Base-by-base conservation (phyloP, 2,888 invertebrate genomes). In the Drosophila paranaensis region DNA sequence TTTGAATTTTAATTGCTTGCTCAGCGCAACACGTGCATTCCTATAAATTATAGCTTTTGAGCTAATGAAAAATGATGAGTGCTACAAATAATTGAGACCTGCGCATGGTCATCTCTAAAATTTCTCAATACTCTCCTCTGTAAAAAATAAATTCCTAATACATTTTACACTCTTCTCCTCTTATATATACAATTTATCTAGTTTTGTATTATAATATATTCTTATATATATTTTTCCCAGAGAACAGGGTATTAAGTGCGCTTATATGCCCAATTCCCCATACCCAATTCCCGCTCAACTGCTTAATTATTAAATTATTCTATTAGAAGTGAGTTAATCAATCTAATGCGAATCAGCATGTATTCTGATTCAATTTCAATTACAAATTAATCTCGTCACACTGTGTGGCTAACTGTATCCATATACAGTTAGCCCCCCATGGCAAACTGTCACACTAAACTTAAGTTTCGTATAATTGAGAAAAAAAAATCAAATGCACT, bases 341-440 rank as follows among this genome's bases (percentile, higher is more conserved):
- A 57, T 43, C n/a, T 39, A 71, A 56, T 51, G 20, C 45, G 43
- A 10, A 11, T 43, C 13, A 43, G n/a, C 70, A 27, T 50, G 25
- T 62, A 20, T 37, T 60, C 40, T 25, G 30, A 11, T 40, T 25
- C 10, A n/a, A 50, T 69, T 60, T 57, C 30, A 45, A 68, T 65
- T 46, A 27, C 25, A 11, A 57, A 56, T 66, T 9, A 40, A 42
- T 13, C 11, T 61, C 11, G 51, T 14, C 50, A 67, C 78, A 79
- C 74, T 77, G 77, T 75, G 39, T 25, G 48, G 20, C 43, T 86
- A 77, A 80, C 87, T 74, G 81, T 79, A 55, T 45, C 50, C 53
- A 51, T 70, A 43, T 39, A 77, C 81, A 78, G 81, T 78, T 81
- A 37, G 14, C 33, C 16, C 27, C 39, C 27, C 39, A 61, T 60